Evolutionary conservation across 2,113 vertebrate genomes (phyloP), one percentile per base, ranked within the genome.

Genomic region (Pluvianellus socialis): DNA sequence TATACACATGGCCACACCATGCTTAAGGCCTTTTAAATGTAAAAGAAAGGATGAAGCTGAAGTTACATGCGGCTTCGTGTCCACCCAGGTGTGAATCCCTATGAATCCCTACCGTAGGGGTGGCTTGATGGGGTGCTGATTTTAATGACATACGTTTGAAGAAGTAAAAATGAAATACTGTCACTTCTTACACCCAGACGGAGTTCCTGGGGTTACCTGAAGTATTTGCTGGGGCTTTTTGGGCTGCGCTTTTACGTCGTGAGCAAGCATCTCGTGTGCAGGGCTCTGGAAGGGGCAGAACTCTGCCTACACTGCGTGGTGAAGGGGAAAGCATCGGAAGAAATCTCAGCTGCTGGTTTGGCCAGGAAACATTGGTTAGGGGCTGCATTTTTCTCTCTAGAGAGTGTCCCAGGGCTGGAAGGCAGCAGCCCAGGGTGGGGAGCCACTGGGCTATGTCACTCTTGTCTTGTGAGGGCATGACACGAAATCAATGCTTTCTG

Each of bases 301-400:
- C 27, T 67, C 76, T 58, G 35, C 35, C 33, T 56, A 27, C 21
- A 18, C 8, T 1, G 5, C 0, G 3, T 19, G 22, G 47, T 35
- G 16, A 71, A 50, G 33, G 9, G 2, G 66, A 77, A 83, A 16
- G 9, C 35, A 42, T 38, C 2, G 5, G 35, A 32, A 70, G 71
- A 67, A 76, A 91, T 62, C 58, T 92, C 66, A 94, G 74, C 76
- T 89, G 47, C 68, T 91, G 52, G 10, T 49, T 84, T 89, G 61
- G 28, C 91, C 94, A 32, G 65, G 55, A 85, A 82, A n/a, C 24
- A 33, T 18, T 42, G 30, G 4, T 12, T 89, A 74, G 55, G 62
- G 66, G 53, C 6, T 81, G 30, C 6, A 33, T 14, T 53, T 52
- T 45, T 83, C 76, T 86, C 63, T 83, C 47, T 35, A 75, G 70